These are phyloP conservation scores for Dallia pectoralis DNA, from an alignment of 2,797 vertebrate genomes.

Conservation along the genomic window DNA sequence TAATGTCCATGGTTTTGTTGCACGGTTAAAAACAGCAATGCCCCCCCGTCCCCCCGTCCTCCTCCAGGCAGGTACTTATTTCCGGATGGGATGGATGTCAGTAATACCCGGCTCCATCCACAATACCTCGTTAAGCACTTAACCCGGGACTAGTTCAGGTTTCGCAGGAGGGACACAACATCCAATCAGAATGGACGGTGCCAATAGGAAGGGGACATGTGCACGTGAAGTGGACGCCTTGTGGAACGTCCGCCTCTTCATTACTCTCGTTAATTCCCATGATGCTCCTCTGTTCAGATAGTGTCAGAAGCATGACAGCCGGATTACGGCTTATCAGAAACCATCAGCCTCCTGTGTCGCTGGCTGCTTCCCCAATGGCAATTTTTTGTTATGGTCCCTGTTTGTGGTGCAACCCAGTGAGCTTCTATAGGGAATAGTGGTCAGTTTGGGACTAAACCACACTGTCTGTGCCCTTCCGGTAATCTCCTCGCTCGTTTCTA, in stretches of 20 bases:
- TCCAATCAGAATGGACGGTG: background rate
- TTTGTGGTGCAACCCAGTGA: no score
- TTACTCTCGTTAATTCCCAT: constrained; percentile 61
- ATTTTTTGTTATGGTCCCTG: background rate
- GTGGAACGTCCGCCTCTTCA: constrained; percentile 35
- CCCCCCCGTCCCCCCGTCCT: constrained; percentile 7
- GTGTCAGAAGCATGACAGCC: constrained; percentile 60
- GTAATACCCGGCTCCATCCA: no score
- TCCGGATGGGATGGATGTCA: constrained; percentile 9
- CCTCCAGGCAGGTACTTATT: constrained; percentile 18
- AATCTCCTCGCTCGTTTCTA: no score
- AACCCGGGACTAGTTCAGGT: no score
- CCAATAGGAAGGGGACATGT: constrained; percentile 27
- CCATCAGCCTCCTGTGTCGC: constrained; percentile 45
- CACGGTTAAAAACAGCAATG: constrained; percentile 11
- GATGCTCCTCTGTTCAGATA: constrained; percentile 57
- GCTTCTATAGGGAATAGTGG: no score
- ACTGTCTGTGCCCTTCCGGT: no score
- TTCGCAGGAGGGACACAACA: background rate
- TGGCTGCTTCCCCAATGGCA: background rate
- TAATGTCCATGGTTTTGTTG: constrained; percentile 37
- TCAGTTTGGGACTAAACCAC: no score
- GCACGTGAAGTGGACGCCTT: constrained; percentile 38
- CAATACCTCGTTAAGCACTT: no score
- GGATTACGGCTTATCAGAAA: constrained; percentile 69